Evolutionary conservation across 2,113 vertebrate species (phyloP), one percentile per base, ranked within the genome.

Genomic region (Morone saxatilis): DNA sequence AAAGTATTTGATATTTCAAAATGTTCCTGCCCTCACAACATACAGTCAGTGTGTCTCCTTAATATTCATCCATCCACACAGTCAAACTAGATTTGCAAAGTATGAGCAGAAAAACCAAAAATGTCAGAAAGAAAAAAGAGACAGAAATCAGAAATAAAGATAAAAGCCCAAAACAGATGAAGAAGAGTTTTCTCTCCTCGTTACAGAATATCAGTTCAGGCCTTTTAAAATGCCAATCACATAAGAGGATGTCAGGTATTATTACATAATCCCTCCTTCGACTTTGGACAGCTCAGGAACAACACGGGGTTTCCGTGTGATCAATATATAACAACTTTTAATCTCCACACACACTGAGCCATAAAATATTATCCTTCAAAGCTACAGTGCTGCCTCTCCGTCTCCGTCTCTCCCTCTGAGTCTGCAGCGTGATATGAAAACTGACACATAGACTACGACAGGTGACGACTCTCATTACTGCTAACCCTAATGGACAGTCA

Each of bases 1-100:
- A 78, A 81, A 69, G 69, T 78, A 69, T 78, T 53, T 81, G 92
- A 95, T 93, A 81, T 76, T 86, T 80, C 80, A 63, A 71, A 81
- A 77, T 48, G 79, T 81, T 88, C 67, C 80, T n/a, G 78, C 57
- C 47, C 53, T 73, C 60, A 84, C 41, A 71, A 65, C 54, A 81
- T 62, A 80, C 68, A 73, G 60, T 51, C 45, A 61, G 31, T 50
- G 57, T 56, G 65, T 60, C 38, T 56, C 25, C 75, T 77, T 65
- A 47, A 78, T 69, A 76, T 62, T 68, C 41, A 74, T 74, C 31
- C 50, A 67, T 25, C n/a, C 54, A 60, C 48, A 59, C 31, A 47
- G 87, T 60, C 53, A 48, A 3, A 65, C 40, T 7, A 43, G 0
- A 79, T 62, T 13, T n/a, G 22, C 3, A 66, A 47, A 56, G 63